phyloP scores from a whole-genome alignment of 2,888 invertebrate species.

The Lasius platythorax region DNA sequence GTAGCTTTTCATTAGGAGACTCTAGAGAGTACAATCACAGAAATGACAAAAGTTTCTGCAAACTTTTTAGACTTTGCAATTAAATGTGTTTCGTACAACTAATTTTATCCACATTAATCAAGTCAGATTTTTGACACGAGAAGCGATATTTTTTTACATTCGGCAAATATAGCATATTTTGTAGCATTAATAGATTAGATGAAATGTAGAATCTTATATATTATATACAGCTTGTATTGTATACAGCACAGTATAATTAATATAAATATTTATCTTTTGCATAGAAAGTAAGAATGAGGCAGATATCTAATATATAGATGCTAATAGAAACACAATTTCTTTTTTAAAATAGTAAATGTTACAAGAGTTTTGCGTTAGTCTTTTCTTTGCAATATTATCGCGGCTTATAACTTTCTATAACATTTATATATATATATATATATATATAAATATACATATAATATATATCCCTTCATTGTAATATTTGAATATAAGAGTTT shows the following conservation, averaged over 20 bases:
- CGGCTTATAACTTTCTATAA: slow-evolving; percentile 41
- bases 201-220: slow-evolving; percentile 62
- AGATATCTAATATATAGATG: slow-evolving; percentile 27
- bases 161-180: slow-evolving; percentile 54
- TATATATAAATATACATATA: slow-evolving; percentile 12
- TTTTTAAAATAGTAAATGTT: slow-evolving; percentile 46
- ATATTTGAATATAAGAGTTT: slow-evolving; percentile 57
- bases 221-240: slow-evolving; percentile 64
- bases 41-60: slow-evolving; percentile 41
- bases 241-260: slow-evolving; percentile 68
- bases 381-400: slow-evolving; percentile 26
- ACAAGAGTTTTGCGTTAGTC: slow-evolving; percentile 51
- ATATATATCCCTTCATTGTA: slow-evolving; percentile 34
- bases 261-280: slow-evolving; percentile 64
- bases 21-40: slow-evolving; percentile 60
- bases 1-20: slow-evolving; percentile 54
- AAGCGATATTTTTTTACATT: slow-evolving; percentile 69
- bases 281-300: slow-evolving; percentile 34
- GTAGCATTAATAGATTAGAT: slow-evolving; percentile 55
- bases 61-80: slow-evolving; percentile 41
- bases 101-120: slow-evolving; percentile 49
- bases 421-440: slow-evolving; percentile 4
- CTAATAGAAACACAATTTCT: slow-evolving; percentile 24
- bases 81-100: slow-evolving; percentile 45
- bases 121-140: slow-evolving; percentile 58